Percentiles rank a stretch among this genome's conserved stretches.
Conservation (phyloP, 2,797 vertebrate genomes). For the Neomorphus geoffroyi region DNA sequence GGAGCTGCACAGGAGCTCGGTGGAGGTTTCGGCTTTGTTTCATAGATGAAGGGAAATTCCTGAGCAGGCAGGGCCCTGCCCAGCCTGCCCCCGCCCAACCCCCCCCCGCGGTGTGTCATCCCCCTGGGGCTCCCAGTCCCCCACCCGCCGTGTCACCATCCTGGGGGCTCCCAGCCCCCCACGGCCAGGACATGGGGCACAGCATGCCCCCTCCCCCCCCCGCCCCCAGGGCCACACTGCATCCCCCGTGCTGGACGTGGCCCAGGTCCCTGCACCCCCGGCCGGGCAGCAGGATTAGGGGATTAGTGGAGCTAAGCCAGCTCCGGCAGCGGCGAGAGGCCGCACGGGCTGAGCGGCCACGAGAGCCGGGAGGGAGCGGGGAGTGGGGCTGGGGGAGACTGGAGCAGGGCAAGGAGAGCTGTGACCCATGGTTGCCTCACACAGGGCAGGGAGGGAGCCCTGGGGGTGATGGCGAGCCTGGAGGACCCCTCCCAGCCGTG, state of each 20-base stretch:
- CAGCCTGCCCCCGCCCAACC: slow-evolving; percentile 10
- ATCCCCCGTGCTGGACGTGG: background rate
- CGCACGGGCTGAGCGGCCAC: background rate
- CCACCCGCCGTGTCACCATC: slow-evolving; percentile 6
- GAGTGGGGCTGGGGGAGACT: background rate
- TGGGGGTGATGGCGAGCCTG: background rate
- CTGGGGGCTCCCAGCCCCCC: slow-evolving; percentile 2
- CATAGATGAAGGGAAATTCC: slow-evolving; percentile 43
- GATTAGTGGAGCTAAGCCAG: slow-evolving; percentile 30
- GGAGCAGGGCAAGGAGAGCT: background rate
- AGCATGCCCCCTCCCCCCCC: too few species aligned
- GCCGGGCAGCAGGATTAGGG: slow-evolving; percentile 6
- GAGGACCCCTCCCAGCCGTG: background rate
- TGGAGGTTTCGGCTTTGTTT: slow-evolving; percentile 40
- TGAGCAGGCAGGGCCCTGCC: slow-evolving; percentile 29
- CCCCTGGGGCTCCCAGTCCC: slow-evolving; percentile 14
- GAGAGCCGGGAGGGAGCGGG: background rate
- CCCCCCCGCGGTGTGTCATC: background rate
- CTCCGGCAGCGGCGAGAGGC: background rate
- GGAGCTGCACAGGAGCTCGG: background rate
- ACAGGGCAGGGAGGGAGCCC: background rate
- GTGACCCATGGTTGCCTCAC: background rate
- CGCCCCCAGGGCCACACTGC: background rate
- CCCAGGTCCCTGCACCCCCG: background rate
- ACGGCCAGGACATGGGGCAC: too few species aligned